Base-by-base conservation (phyloP, 2,888 invertebrate species). In the Troglohyphantes excavatus region DNA sequence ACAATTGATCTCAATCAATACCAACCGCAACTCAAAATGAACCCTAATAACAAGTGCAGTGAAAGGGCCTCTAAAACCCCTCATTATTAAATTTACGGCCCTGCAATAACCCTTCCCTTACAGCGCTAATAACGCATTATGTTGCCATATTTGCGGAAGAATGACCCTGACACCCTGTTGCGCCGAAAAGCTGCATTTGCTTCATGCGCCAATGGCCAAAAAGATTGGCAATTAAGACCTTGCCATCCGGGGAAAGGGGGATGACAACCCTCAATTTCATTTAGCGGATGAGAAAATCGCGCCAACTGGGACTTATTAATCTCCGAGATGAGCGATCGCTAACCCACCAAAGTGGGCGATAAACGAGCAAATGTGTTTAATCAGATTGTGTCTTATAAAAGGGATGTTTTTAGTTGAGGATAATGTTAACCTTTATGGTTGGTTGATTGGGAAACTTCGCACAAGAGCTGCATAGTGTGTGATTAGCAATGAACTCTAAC, bases 301-400 rank as follows among this genome's bases (percentile, higher is more conserved):
- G 83, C 83, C 83, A 39, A 72, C 83, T 63, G 63, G 27, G 46
- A 43, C 73, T 83, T 73, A 83, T 83, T 83, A 83, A 59, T 21
- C 61, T 17, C 53, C 5, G 9, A 53, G 13, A 53, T 17, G 29
- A 73, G 21, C 73, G 11, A 23, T 27, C 11, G n/a, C 63, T n/a
- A 13, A 2, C 26, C 43, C 73, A 19, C 72, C 73, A 79, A 65
- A 43, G 2, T 11, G 29, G 53, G 53, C 68, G 79, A 81, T 81
- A 17, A 21, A 29, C 53, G 26, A 46, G 46, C 29, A 29, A 68
- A 81, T 19, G 29, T 26, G 63, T 53, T 53, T 53, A 53, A 53
- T 53, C 53, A 53, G n/a, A 53, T 53, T 13, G 53, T 5, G 53
- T 13, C 53, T 53, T 17, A 33, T 3, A 33, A 33, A 9, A 9